Base-by-base conservation (phyloP, 2,888 invertebrate genomes). In the Volucella inanis region DNA sequence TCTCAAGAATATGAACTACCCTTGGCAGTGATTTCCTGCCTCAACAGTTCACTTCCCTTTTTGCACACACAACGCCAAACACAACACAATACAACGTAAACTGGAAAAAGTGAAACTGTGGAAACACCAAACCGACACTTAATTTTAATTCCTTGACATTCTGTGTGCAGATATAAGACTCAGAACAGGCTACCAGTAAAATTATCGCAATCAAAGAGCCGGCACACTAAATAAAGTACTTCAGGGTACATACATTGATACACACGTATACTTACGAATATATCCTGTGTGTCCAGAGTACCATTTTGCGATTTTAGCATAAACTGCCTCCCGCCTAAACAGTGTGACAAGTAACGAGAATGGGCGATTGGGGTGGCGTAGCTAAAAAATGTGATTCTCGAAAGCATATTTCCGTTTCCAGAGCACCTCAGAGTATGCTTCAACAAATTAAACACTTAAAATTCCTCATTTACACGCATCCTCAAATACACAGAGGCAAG, bases 401-500 rank as follows among this genome's bases (percentile, higher is more conserved):
- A 57, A 47, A 75, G 57, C 70, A 84, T 79, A 70, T 83, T 74
- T 79, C 61, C 71, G 47, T 65, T 54, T 45, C 65, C 45, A 65
- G 57, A 79, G 75, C 76, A 71, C 85, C 76, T 81, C 62, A 62
- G 71, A 81, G 81, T 76, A 76, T 77, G 76, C 85, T 85, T 85
- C 81, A 85, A 77, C 81, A 81, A 85, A 85, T 85, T 85, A 85
- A 85, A 85, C 81, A 85, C 85, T 85, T 85, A 72, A 85, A 85
- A 85, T 81, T 81, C 76, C 81, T 77, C 85, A 81, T 85, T 85
- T 85, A 81, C 85, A 85, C 85, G 85, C 85, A 81, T 85, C 71
- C 65, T 55, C 31, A 61, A 67, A 47, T 43, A n/a, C 52, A 31
- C 9, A 38, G 50, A 41, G 38, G 52, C 22, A 22, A 22, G 22